phyloP scores from a whole-genome alignment of 1,140 invertebrate species.

The Nixonia krombeini region DNA sequence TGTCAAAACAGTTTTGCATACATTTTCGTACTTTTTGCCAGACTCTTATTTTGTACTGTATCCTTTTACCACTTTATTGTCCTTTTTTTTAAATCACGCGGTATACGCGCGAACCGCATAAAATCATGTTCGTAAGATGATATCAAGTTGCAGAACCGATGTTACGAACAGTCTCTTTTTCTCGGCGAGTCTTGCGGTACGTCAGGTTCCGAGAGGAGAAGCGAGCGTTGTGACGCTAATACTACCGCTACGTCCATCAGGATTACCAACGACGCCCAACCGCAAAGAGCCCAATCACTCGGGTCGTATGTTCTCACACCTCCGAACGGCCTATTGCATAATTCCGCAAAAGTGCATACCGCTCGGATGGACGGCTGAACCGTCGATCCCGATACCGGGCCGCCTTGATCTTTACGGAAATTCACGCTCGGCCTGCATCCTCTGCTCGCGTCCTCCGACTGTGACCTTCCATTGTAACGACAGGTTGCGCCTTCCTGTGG shows the following conservation, averaged over 20 bases:
- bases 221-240: conserved; percentile 52
- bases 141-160: conserved; percentile 26
- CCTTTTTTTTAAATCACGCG: conserved; percentile 11
- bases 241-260: conserved; percentile 61
- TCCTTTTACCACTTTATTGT: conserved; percentile 6
- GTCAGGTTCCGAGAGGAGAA: too few species aligned
- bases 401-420: conserved; percentile 53
- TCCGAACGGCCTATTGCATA: conserved; percentile 19
- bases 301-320: conserved; percentile 2
- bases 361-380: conserved; percentile 10
- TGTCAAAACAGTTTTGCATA: not conserved
- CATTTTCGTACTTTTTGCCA: too few species aligned
- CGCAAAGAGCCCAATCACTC: not conserved
- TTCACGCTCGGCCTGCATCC: conserved; percentile 56
- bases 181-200: conserved; percentile 19
- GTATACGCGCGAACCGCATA: conserved; percentile 27
- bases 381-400: conserved; percentile 25
- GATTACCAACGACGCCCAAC: conserved; percentile 51
- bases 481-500: not conserved
- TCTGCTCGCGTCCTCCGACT: conserved; percentile 47
- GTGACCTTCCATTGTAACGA: conserved; percentile 32
- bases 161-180: conserved; percentile 13
- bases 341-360: conserved; percentile 24
- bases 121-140: conserved; percentile 28
- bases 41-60: conserved; percentile 2